Percentiles rank a stretch among this genome's conserved stretches.
Evolutionary conservation across 1,140 invertebrate species (phyloP).

Genomic region (Lithobius niger): DNA sequence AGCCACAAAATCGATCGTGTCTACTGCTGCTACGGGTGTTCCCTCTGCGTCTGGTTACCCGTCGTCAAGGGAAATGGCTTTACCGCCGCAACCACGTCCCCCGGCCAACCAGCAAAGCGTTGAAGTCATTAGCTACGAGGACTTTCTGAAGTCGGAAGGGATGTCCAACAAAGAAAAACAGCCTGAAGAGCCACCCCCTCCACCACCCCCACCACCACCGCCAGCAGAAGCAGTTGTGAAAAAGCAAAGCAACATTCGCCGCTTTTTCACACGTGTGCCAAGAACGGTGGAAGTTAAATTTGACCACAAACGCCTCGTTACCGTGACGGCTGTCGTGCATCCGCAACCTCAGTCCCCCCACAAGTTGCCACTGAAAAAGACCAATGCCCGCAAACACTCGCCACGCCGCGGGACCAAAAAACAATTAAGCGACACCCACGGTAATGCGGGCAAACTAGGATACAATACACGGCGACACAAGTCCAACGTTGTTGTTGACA

Average conservation of each 20-base stretch:
- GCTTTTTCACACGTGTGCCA: slow-evolving; percentile 1
- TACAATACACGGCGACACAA: slow-evolving; percentile 2
- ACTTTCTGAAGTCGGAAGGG: slow-evolving; percentile 1
- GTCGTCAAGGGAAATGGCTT: not conserved
- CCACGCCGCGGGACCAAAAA: not conserved
- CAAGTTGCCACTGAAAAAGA: not conserved
- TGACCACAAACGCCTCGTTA: slow-evolving; percentile 1
- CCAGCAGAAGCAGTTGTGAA: not conserved
- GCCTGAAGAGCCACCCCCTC: not conserved
- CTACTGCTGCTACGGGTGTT: not conserved
- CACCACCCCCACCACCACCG: not conserved
- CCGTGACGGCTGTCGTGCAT: slow-evolving; percentile 3
- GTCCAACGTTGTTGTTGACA: slow-evolving; percentile 6
- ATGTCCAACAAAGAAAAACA: not conserved
- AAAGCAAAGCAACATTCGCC: slow-evolving; percentile 2
- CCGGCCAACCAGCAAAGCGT: not conserved
- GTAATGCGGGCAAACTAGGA: not conserved
- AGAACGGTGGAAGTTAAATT: slow-evolving; percentile 6
- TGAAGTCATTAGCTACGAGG: slow-evolving; percentile 1
- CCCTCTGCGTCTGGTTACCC: not conserved
- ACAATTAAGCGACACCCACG: not conserved
- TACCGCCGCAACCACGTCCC: not conserved
- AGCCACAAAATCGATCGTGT: too few species aligned
- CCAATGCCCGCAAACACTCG: not conserved
- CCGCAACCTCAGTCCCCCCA: slow-evolving; percentile 1